Evolutionary conservation across 2,113 vertebrate genomes (phyloP).

Genomic region (Tretioscincus oriximinensis): DNA sequence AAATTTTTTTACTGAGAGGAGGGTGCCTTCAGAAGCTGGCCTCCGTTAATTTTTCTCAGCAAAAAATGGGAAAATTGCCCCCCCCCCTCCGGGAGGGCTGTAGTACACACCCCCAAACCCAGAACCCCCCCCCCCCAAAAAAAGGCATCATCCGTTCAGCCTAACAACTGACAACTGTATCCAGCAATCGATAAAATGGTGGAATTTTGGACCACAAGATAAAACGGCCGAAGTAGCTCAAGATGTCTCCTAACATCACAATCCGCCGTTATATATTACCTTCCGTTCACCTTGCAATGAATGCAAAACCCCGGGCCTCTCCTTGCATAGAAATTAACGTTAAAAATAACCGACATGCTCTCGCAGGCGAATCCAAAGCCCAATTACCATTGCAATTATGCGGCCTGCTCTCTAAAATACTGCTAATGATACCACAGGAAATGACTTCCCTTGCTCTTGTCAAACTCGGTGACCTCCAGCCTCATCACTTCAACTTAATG

Average conservation of each 20-base stretch:
- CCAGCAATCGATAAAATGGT: no score
- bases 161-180: no score
- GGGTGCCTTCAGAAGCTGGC: no score
- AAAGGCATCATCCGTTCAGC: no score
- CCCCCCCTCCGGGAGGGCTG: no score
- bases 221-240: neutral
- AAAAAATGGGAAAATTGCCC: no score
- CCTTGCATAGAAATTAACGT: constrained; percentile 29
- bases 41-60: no score
- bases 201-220: neutral
- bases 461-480: constrained; percentile 58
- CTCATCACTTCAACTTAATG: constrained; percentile 55
- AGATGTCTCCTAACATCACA: neutral
- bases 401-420: constrained; percentile 46
- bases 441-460: constrained; percentile 56
- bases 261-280: neutral
- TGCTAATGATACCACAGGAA: constrained; percentile 57
- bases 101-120: no score
- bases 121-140: no score
- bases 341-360: constrained; percentile 31
- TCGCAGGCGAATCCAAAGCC: constrained; percentile 49
- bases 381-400: constrained; percentile 62
- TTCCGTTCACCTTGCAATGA: neutral
- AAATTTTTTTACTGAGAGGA: no score
- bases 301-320: constrained; percentile 6